A percentile compares a stretch with the other conserved stretches of the same genome.
Conservation (phyloP, 2,113 vertebrate genomes). For the Epinephelus lanceolatus region DNA sequence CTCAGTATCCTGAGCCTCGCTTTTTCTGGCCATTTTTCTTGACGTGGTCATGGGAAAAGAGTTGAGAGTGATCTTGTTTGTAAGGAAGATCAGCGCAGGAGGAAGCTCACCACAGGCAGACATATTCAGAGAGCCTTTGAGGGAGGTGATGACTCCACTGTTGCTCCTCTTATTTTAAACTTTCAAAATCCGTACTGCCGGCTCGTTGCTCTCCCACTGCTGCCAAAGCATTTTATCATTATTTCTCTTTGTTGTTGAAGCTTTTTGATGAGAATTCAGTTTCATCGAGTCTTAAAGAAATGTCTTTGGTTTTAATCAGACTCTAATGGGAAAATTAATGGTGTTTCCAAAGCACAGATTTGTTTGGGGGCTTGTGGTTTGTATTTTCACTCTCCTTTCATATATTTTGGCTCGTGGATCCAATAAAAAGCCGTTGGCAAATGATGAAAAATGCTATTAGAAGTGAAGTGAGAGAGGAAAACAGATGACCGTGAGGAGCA, state of each 20-base stretch:
- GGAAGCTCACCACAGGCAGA: background rate
- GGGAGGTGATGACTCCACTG: background rate
- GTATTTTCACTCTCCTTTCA: conserved; percentile 2
- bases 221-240: background rate
- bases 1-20: background rate
- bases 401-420: background rate
- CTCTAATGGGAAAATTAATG: conserved; percentile 29
- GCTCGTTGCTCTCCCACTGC: background rate
- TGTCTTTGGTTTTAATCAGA: conserved; percentile 21
- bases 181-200: background rate
- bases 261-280: conserved; percentile 7
- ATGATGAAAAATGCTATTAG: conserved; percentile 22
- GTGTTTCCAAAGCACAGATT: background rate
- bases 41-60: background rate
- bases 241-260: conserved; percentile 1
- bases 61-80: background rate
- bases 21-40: background rate
- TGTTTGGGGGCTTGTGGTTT: conserved; percentile 9
- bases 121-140: background rate
- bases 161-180: background rate
- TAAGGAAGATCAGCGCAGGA: background rate
- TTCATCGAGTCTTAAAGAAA: conserved; percentile 3
- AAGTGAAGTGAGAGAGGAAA: conserved; percentile 3
- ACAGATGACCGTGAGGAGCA: background rate
- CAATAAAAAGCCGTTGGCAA: conserved; percentile 16